Conservation (phyloP, 2,113 vertebrate species). For the Muntiacus muntjak region DNA sequence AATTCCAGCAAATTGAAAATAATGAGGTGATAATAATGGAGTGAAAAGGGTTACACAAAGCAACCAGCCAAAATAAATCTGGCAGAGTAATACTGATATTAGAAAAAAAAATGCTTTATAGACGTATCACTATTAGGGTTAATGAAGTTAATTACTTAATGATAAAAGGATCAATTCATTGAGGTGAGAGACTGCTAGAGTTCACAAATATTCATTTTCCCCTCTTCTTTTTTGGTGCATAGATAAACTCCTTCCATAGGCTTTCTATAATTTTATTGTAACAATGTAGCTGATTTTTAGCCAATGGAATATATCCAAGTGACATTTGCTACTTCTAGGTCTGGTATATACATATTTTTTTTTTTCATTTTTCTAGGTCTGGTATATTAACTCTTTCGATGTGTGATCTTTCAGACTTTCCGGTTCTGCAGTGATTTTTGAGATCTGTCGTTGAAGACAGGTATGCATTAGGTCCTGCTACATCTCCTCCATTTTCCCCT, state of each 20-base stretch:
- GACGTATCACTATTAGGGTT: not conserved
- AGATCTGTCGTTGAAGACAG: not conserved
- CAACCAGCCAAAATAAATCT: not conserved
- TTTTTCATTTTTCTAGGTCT: not conserved
- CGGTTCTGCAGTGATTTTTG: not conserved
- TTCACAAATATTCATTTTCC: not conserved
- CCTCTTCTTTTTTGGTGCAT: not conserved
- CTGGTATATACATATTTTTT: not conserved
- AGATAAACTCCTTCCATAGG: not conserved
- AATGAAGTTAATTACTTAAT: not conserved
- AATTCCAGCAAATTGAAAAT: not conserved
- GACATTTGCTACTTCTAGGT: not conserved
- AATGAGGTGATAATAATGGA: not conserved
- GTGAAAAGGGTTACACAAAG: not conserved
- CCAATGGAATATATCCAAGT: not conserved
- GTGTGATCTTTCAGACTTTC: not conserved
- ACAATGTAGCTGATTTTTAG: not conserved
- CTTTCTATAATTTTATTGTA: not conserved
- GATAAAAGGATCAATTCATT: not conserved
- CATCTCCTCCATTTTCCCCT: not conserved
- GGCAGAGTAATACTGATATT: not conserved
- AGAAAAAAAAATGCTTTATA: not conserved
- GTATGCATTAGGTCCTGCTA: not conserved
- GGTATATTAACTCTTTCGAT: not conserved
- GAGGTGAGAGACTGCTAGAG: not conserved